Base-by-base conservation (phyloP, 2,113 vertebrate species). In the Callocephalon fimbriatum region DNA sequence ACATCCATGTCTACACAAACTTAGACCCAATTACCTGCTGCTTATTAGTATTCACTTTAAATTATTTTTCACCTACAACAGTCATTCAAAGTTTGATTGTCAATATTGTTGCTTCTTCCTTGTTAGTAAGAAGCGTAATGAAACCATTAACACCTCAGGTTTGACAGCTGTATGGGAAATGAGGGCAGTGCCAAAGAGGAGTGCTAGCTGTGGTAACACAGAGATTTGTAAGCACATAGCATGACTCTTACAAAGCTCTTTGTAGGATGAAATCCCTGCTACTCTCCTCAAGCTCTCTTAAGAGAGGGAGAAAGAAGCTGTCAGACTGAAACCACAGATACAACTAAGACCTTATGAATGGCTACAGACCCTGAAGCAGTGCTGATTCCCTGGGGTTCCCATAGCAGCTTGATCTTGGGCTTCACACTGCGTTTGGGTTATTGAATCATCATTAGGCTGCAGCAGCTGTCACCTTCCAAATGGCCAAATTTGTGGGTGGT, bases 241-340 rank as follows among this genome's bases (percentile, higher is more conserved):
- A 0, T 58, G 63, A 62, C 68, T 77, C 54, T 47, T 71, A 50
- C 38, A 54, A 56, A 91, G 80, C 68, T 85, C 76, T 77, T 84
- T 53, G 42, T 51, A 70, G 80, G 50, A 50, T 37, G 58, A 71
- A 32, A 50, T 81, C 40, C 51, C 77, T 81, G 61, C 56, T 73
- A n/a, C 27, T 73, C 21, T 95, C 65, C 65, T 42, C 73, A 63
- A 1, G 26, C 63, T 50, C 15, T 40, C 59, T 29, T 12, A 7
- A 38, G 37, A 48, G 48, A 40, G 58, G 35, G 25, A 90, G 62
- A 95, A 96, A 84, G 56, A 73, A 89, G 73, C 54, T 95, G 83
- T 93, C 76, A 78, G 61, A 45, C 67, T 38, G 75, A 86, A 90
- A 67, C 7, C 38, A 44, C 0, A 0, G 35, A 51, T 71, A 2